Evolutionary conservation across 2,797 vertebrate species (phyloP).

Genomic region (Iguana delicatissima): DNA sequence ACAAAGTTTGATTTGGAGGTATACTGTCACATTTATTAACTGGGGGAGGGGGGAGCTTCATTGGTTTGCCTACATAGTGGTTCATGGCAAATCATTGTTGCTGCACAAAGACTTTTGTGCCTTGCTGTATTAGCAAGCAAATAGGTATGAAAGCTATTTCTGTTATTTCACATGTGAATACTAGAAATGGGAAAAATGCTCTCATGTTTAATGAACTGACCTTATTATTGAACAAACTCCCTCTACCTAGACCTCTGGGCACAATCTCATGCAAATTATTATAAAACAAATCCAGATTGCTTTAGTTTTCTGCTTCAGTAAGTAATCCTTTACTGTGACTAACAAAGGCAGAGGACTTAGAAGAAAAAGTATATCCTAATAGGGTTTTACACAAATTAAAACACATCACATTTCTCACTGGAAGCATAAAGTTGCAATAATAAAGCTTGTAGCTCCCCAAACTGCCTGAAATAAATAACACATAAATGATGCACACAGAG

Average conservation of each 20-base stretch:
- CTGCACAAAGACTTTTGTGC: conserved; percentile 40
- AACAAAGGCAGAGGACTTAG: conserved; percentile 59
- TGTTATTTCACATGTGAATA: conserved; percentile 44
- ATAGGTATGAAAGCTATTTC: conserved; percentile 39
- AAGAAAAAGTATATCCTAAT: conserved; percentile 51
- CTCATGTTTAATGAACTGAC: conserved; percentile 68
- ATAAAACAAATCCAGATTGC: conserved; percentile 64
- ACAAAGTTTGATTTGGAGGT: background rate
- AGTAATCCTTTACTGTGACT: conserved; percentile 58
- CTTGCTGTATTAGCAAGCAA: conserved; percentile 26
- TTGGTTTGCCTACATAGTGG: background rate
- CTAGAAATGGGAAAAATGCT: conserved; percentile 47
- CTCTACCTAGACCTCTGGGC: conserved; percentile 64
- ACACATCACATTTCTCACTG: conserved; percentile 48
- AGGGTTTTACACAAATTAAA: conserved; percentile 68
- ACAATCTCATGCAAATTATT: conserved; percentile 66
- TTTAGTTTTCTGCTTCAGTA: conserved; percentile 65
- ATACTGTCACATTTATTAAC: background rate
- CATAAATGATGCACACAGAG: conserved; percentile 67
- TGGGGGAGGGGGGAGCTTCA: conserved; percentile 9
- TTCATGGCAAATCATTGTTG: background rate
- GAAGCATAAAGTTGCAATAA: conserved; percentile 61
- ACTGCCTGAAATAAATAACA: conserved; percentile 68
- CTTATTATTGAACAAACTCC: conserved; percentile 68
- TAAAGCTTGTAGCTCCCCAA: conserved; percentile 55